phyloP scores from a whole-genome alignment of 2,888 invertebrate genomes.

The Allolobophora icterica region DNA sequence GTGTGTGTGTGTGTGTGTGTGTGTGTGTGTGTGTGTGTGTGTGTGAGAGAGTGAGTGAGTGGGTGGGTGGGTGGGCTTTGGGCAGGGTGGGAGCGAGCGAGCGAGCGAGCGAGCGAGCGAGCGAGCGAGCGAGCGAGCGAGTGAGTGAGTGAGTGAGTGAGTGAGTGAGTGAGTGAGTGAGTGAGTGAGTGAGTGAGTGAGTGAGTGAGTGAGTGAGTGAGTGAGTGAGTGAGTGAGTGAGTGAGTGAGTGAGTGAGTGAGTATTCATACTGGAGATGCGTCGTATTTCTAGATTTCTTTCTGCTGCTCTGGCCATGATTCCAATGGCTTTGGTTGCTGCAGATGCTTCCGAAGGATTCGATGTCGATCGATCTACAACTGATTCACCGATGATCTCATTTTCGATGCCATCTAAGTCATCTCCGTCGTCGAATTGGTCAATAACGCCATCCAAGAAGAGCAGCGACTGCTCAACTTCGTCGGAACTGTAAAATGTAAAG shows the following conservation, averaged over 20 bases:
- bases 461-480: background rate
- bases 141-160: background rate
- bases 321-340: slow-evolving; percentile 1
- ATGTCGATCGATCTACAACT: background rate
- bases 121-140: background rate
- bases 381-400: background rate
- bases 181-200: background rate
- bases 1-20: too few relatives aligned
- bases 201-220: background rate
- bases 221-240: background rate
- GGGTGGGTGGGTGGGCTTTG: background rate
- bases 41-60: background rate
- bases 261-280: background rate
- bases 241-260: slow-evolving; percentile 12
- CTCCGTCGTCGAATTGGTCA: slow-evolving; percentile 22
- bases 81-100: background rate
- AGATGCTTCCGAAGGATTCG: background rate
- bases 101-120: background rate
- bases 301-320: background rate
- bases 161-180: background rate
- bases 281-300: background rate
- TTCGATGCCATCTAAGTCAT: slow-evolving; percentile 4
- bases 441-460: background rate
- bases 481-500: background rate
- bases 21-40: background rate